These are phyloP conservation scores for Patagioenas fasciata DNA, from an alignment of 2,113 vertebrate genomes.

Conservation along the genomic window DNA sequence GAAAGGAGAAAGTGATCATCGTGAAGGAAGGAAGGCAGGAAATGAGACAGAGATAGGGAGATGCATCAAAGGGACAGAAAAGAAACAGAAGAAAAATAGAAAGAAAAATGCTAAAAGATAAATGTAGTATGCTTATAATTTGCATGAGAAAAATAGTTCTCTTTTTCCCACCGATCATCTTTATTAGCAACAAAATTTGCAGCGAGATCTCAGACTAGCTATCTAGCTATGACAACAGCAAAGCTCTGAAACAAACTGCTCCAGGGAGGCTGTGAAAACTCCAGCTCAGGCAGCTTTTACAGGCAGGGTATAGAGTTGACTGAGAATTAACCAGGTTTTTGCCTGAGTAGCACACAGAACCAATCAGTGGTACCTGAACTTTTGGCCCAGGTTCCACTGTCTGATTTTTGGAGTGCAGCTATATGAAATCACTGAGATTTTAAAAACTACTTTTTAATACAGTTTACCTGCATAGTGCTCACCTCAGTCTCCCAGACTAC, in stretches of 20 bases:
- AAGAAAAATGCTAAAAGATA: neutral
- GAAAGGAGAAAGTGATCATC: neutral
- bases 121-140: constrained; percentile 31
- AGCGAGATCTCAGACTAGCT: neutral
- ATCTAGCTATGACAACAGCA: constrained; percentile 39
- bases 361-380: neutral
- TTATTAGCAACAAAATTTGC: constrained; percentile 55
- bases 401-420: neutral
- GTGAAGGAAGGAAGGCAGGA: neutral
- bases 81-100: constrained; percentile 18
- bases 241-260: constrained; percentile 24
- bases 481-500: neutral
- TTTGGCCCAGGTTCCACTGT: neutral
- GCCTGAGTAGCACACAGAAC: neutral
- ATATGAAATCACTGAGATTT: neutral
- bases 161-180: constrained; percentile 29
- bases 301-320: neutral
- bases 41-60: neutral
- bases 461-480: neutral
- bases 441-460: neutral
- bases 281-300: neutral
- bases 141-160: constrained; percentile 39
- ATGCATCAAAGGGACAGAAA: constrained; percentile 14
- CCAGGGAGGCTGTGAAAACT: neutral
- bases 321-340: neutral